Evolutionary conservation across 1,140 invertebrate genomes (phyloP).

Genomic region (Vanessa atalanta): DNA sequence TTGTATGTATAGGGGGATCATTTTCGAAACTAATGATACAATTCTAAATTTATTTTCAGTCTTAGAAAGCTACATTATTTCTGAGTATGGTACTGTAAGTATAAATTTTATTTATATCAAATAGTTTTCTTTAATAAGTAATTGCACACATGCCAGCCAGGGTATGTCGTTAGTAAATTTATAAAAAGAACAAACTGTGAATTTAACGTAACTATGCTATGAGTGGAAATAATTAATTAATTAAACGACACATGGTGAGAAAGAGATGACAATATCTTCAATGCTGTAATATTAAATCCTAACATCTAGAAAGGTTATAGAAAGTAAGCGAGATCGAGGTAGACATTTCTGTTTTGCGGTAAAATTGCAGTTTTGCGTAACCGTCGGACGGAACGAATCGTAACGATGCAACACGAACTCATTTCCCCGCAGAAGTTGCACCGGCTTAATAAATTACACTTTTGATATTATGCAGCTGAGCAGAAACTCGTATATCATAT

Average conservation of each 20-base stretch:
- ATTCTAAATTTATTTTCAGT: no score
- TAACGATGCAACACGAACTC: constrained; percentile 35
- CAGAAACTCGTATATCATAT: constrained; percentile 10
- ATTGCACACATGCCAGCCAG: no score
- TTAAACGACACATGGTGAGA: neutral
- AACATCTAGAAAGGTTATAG: constrained; percentile 40
- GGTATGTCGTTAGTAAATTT: no score
- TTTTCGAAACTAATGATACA: no score
- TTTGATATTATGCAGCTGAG: constrained; percentile 17
- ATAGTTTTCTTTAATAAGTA: no score
- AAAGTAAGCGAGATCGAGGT: constrained; percentile 33
- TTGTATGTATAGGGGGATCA: no score
- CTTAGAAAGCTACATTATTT: no score
- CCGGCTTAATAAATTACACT: constrained; percentile 16
- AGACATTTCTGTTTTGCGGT: constrained; percentile 22
- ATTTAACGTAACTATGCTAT: no score
- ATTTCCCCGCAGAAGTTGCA: constrained; percentile 9
- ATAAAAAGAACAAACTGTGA: neutral
- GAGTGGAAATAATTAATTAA: neutral
- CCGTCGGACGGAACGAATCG: constrained; percentile 47
- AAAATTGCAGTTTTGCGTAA: constrained; percentile 48
- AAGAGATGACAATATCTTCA: neutral
- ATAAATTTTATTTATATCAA: no score
- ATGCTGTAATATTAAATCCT: constrained; percentile 15
- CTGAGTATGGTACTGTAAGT: no score